Conservation (phyloP, 2,888 invertebrate species). For the Parnassius smintheus region DNA sequence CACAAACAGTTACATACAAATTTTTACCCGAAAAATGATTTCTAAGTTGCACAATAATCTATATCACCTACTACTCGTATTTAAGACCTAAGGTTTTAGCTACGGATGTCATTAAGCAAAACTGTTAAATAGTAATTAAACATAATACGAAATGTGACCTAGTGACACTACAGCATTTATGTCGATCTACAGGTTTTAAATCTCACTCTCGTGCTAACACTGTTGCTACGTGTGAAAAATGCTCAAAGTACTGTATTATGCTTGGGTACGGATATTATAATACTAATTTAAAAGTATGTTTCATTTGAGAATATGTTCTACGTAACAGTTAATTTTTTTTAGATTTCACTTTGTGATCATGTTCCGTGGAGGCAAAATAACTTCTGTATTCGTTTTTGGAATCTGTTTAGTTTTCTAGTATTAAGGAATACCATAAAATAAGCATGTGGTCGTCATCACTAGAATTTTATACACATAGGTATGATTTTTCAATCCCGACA, state of each 20-base stretch:
- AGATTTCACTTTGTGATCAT: too few relatives aligned
- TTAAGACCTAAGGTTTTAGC: not conserved
- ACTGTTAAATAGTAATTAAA: slow-evolving; percentile 13
- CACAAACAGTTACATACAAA: too few relatives aligned
- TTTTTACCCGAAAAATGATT: not conserved
- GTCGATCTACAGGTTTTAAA: slow-evolving; percentile 12
- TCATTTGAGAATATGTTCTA: too few relatives aligned
- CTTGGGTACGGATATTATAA: not conserved
- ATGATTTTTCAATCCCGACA: too few relatives aligned
- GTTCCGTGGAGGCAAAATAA: too few relatives aligned
- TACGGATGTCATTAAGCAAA: not conserved
- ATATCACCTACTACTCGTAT: not conserved
- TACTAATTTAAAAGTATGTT: too few relatives aligned
- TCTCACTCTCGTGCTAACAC: slow-evolving; percentile 16
- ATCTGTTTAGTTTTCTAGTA: too few relatives aligned
- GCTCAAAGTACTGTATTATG: slow-evolving; percentile 2
- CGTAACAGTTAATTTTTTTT: too few relatives aligned
- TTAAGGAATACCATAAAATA: too few relatives aligned
- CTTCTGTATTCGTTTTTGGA: too few relatives aligned
- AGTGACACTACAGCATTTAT: slow-evolving; percentile 14
- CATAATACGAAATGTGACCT: slow-evolving; percentile 7
- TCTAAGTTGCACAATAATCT: not conserved
- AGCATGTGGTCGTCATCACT: too few relatives aligned
- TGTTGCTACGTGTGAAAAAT: slow-evolving; percentile 11
- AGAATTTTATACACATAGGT: too few relatives aligned